Base-by-base conservation (phyloP, 2,888 invertebrate genomes). In the Diarsia brunnea region DNA sequence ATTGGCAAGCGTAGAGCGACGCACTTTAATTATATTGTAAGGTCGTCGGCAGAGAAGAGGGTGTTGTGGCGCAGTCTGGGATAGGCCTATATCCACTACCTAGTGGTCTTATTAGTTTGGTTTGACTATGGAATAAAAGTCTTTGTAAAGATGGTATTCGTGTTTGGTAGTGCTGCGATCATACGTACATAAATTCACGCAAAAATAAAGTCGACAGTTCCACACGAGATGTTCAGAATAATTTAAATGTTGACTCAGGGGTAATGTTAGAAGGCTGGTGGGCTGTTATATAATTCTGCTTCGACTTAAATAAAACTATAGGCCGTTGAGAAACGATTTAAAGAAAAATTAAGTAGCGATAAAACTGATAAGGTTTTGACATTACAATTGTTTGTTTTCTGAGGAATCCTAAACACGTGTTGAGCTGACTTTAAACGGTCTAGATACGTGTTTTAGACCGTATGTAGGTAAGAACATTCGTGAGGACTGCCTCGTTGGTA, bases 371-470 rank as follows among this genome's bases (percentile, higher is more conserved):
- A n/a, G n/a, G n/a, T n/a, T n/a, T 31, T 31, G 31, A 31, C 4
- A 31, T n/a, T n/a, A n/a, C n/a, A 31, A 4, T 2, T 31, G 31
- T 3, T 31, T 31, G 5, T 38, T 38, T 38, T 38, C 38, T 38
- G 4, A 38, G 60, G 75, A 78, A 74, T 53, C 38, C 81, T 81
- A 43, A 43, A n/a, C 61, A 63, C 61, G 61, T 43, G n/a, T 63
- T 14, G 7, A 14, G n/a, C n/a, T n/a, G 14, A 38, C 38, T 63
- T 63, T n/a, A 21, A 24, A 72, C 16, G 12, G 43, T n/a, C 2
- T 27, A 47, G 76, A 21, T 66, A 81, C 75, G 61, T 81, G 82
- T 74, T 66, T 47, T 27, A 65, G n/a, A 80, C 38, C 74, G 47
- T n/a, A 49, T 43, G 27, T 38, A 38, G 38, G 38, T 38, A 38